Percentiles rank a stretch among this genome's conserved stretches.
Conservation (phyloP, 1,140 invertebrate genomes). For the Macrosteles quadrilineatus region DNA sequence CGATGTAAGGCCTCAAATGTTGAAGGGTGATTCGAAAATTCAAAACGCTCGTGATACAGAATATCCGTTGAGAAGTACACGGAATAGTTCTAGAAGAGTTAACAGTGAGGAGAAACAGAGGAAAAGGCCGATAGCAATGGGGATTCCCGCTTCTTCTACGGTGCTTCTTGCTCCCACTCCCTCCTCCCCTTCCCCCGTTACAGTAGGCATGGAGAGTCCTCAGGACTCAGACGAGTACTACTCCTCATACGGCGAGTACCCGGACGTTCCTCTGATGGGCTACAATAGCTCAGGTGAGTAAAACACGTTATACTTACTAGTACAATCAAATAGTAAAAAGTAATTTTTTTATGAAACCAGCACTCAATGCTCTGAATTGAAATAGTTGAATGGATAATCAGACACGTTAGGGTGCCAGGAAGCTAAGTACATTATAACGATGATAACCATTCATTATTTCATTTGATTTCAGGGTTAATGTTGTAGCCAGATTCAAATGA, state of each 20-base stretch:
- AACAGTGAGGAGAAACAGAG: background rate
- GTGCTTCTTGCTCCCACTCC: background rate
- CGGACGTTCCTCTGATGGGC: background rate
- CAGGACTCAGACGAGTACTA: constrained; percentile 23
- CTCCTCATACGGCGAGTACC: constrained; percentile 19
- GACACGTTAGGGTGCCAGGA: too few species aligned
- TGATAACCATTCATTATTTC: too few species aligned
- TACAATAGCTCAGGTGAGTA: constrained; percentile 16
- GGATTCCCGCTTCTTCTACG: constrained; percentile 7
- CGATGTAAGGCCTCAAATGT: background rate
- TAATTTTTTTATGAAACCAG: too few species aligned
- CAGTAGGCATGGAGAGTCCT: background rate
- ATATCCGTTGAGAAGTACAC: background rate
- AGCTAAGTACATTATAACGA: too few species aligned
- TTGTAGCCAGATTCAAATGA: too few species aligned
- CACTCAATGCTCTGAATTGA: too few species aligned
- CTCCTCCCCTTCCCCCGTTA: background rate
- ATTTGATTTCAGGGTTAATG: too few species aligned
- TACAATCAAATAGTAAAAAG: background rate
- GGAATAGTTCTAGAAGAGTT: background rate
- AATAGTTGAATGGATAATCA: too few species aligned
- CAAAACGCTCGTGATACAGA: background rate
- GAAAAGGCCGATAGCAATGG: background rate
- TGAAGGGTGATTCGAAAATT: background rate
- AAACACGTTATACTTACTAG: background rate